Evolutionary conservation across 2,888 invertebrate genomes (phyloP).

Genomic region (Calliopum simillimum): DNA sequence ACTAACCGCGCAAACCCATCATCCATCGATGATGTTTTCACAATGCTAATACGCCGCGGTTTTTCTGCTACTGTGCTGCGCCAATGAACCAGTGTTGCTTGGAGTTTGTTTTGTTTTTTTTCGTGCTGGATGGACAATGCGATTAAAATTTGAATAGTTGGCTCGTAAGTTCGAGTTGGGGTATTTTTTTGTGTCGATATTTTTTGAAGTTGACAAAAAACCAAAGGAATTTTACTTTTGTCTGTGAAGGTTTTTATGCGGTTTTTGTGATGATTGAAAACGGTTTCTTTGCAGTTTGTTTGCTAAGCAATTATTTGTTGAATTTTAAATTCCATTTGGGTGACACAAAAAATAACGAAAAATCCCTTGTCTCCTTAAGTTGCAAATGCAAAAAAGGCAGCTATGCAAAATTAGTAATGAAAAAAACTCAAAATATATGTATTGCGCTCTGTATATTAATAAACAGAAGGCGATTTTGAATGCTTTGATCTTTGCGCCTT

Average conservation of each 20-base stretch:
- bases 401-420: neutral
- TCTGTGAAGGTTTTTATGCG: constrained; percentile 45
- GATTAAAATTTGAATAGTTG: constrained; percentile 46
- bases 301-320: constrained; percentile 33
- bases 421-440: too few relatives aligned
- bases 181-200: neutral
- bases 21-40: constrained; percentile 43
- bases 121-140: constrained; percentile 32
- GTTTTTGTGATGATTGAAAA: constrained; percentile 18
- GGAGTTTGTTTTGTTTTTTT: constrained; percentile 14
- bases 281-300: constrained; percentile 6
- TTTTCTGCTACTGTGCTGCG: constrained; percentile 37
- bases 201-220: constrained; percentile 19
- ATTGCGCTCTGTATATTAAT: too few relatives aligned
- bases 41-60: constrained; percentile 44
- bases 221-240: constrained; percentile 39
- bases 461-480: too few relatives aligned
- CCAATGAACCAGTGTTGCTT: constrained; percentile 8
- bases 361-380: neutral
- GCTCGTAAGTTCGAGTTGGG: neutral
- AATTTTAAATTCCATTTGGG: constrained; percentile 10
- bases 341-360: neutral
- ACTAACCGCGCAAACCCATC: constrained; percentile 19
- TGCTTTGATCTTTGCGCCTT: too few relatives aligned
- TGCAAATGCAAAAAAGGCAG: neutral